A percentile compares a stretch with the other conserved stretches of the same genome.
These are phyloP conservation scores for Cromileptes altivelis DNA, from an alignment of 2,113 vertebrate species.

Conservation along the genomic window DNA sequence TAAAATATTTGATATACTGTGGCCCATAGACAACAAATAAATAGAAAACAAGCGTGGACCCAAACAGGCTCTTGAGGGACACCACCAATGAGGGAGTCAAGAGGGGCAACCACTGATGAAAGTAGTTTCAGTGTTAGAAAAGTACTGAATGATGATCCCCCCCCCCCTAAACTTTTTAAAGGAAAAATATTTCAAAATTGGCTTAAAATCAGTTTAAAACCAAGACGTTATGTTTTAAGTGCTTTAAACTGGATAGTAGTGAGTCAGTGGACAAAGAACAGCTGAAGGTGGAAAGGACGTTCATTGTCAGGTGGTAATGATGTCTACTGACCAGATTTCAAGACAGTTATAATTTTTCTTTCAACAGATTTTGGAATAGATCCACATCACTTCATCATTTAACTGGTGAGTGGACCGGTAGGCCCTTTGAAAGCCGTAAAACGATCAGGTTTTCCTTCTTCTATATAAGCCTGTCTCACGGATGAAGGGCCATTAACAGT, in stretches of 20 bases:
- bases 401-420: neutral
- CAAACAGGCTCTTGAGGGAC: neutral
- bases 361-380: neutral
- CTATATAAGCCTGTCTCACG: neutral
- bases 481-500: slow-evolving; percentile 29
- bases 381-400: neutral
- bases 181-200: no score
- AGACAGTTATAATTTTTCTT: neutral
- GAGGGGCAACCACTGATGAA: neutral
- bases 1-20: neutral
- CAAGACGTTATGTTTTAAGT: neutral
- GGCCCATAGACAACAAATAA: no score
- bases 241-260: neutral
- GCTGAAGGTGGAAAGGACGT: neutral
- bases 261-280: neutral
- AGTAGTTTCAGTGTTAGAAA: neutral
- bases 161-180: neutral
- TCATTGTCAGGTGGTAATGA: neutral
- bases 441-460: neutral
- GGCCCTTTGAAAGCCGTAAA: neutral
- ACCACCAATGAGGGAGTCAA: neutral
- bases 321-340: neutral
- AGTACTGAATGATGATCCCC: no score
- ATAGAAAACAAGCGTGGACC: neutral
- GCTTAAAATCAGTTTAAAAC: no score